Conservation (phyloP, 2,888 invertebrate genomes). For the Sarcophaga caerulescens region DNA sequence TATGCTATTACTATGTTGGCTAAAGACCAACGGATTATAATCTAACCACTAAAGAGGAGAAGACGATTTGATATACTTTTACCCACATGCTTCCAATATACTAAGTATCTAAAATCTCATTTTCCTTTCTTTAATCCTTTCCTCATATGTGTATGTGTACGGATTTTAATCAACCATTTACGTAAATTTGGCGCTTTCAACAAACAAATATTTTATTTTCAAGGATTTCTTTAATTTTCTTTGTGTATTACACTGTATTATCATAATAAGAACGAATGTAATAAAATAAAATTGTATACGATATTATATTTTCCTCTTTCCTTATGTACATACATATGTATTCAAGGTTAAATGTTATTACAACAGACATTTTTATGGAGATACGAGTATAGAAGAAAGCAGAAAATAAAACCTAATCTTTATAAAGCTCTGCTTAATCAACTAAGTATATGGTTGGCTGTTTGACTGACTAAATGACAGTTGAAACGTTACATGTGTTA, state of each 20-base stretch:
- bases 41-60: no score
- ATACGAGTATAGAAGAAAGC: not conserved
- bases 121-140: not conserved
- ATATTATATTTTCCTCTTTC: not conserved
- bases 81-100: not conserved
- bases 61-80: no score
- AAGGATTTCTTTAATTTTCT: not conserved
- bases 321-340: not conserved
- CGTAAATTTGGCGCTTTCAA: not conserved
- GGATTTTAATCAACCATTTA: not conserved
- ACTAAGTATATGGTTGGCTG: not conserved
- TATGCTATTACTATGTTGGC: no score
- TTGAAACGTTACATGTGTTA: not conserved
- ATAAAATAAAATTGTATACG: conserved; percentile 16
- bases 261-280: not conserved
- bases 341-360: conserved; percentile 25
- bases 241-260: not conserved
- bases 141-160: not conserved
- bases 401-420: not conserved
- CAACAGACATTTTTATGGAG: not conserved
- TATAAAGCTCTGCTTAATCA: not conserved
- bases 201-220: not conserved
- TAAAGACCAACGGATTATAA: no score
- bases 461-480: not conserved
- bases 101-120: not conserved